Evolutionary conservation across 2,888 invertebrate species (phyloP).

Genomic region (Liposcelis brunnea): DNA sequence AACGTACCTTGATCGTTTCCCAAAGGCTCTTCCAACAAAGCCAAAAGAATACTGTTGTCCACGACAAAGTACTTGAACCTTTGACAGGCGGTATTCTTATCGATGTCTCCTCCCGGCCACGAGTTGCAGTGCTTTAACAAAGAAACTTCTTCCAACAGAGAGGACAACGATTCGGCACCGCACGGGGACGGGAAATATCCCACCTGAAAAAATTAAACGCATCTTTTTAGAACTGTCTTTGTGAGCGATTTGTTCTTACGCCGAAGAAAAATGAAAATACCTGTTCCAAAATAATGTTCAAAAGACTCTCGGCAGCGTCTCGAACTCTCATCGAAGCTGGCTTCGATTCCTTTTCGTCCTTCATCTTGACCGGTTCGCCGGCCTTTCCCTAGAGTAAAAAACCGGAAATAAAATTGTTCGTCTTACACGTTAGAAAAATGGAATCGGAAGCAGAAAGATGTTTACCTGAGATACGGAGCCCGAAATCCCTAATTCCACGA

Average conservation of each 20-base stretch:
- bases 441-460: constrained; percentile 24
- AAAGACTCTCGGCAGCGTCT: constrained; percentile 88
- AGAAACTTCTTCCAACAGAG: constrained; percentile 73
- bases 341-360: constrained; percentile 89
- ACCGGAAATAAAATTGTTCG: constrained; percentile 31
- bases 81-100: constrained; percentile 41
- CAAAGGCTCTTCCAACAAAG: constrained; percentile 77
- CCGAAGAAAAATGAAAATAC: too few relatives aligned
- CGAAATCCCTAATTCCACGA: constrained; percentile 92
- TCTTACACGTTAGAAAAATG: too few relatives aligned
- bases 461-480: constrained; percentile 61
- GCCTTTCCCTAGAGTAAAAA: constrained; percentile 40
- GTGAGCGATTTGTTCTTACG: too few relatives aligned
- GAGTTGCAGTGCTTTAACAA: constrained; percentile 58
- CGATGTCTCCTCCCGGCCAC: constrained; percentile 32
- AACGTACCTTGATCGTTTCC: constrained; percentile 53
- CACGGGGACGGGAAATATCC: constrained; percentile 72
- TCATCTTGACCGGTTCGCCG: constrained; percentile 77
- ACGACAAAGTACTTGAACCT: constrained; percentile 78
- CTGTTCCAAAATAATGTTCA: constrained; percentile 82
- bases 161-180: constrained; percentile 69
- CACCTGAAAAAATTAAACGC: constrained; percentile 31
- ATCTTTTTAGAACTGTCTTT: too few relatives aligned
- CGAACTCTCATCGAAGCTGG: constrained; percentile 95
- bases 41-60: constrained; percentile 76